Percentiles rank a stretch among this genome's conserved stretches.
Evolutionary conservation across 2,888 invertebrate species (phyloP).

Genomic region (Melanophora roralis): DNA sequence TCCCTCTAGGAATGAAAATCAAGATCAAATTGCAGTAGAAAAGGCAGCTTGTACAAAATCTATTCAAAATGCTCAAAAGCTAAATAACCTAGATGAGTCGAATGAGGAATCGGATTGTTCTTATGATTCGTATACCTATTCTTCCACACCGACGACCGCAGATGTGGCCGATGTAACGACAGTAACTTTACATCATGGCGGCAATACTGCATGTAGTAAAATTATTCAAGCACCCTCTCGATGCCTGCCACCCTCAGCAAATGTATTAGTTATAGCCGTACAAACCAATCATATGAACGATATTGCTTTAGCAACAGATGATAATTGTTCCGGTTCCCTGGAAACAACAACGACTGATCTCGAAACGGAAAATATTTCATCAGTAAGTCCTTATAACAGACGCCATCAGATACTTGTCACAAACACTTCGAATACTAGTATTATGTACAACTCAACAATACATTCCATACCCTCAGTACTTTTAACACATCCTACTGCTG

Average conservation of each 20-base stretch:
- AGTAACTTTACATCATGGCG: conserved; percentile 49
- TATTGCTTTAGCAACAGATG: conserved; percentile 59
- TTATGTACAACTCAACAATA: conserved; percentile 64
- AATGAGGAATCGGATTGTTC: conserved; percentile 66
- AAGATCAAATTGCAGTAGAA: not conserved
- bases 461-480: conserved; percentile 67
- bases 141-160: conserved; percentile 74
- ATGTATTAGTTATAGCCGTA: conserved; percentile 42
- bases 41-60: conserved; percentile 53
- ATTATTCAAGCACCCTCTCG: conserved; percentile 8
- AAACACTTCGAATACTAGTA: conserved; percentile 8
- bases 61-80: conserved; percentile 44
- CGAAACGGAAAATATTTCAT: conserved; percentile 65
- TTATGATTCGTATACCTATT: conserved; percentile 66
- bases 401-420: not conserved
- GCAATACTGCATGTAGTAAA: conserved; percentile 1
- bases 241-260: conserved; percentile 26
- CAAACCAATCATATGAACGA: conserved; percentile 31
- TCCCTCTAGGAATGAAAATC: not conserved
- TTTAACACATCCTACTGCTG: conserved; percentile 54
- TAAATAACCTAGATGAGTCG: conserved; percentile 46
- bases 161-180: conserved; percentile 72
- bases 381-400: conserved; percentile 50
- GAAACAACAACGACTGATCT: conserved; percentile 75
- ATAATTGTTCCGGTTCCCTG: conserved; percentile 71